These are phyloP conservation scores for Xenopus borealis DNA, from an alignment of 2,113 vertebrate genomes.

Conservation along the genomic window DNA sequence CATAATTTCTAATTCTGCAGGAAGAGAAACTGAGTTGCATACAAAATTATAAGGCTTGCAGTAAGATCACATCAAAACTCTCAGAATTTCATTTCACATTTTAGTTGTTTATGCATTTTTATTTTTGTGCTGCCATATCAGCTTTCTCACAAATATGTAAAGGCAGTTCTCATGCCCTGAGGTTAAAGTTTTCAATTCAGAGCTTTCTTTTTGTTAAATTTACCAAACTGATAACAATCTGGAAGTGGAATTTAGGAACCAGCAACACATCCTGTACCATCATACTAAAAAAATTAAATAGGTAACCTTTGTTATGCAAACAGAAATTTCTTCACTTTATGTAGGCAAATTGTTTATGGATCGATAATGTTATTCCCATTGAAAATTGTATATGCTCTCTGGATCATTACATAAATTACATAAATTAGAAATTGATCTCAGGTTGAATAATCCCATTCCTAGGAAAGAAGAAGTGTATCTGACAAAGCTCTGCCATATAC, in stretches of 20 bases:
- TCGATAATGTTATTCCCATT: no score
- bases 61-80: conserved; percentile 8
- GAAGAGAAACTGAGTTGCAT: conserved; percentile 34
- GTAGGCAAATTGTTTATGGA: no score
- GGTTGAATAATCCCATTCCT: no score
- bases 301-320: background rate
- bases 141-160: conserved; percentile 4
- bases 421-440: no score
- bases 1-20: conserved; percentile 36
- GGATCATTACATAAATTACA: no score
- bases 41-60: conserved; percentile 28
- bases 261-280: background rate
- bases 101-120: conserved; percentile 20
- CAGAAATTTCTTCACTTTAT: background rate
- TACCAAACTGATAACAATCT: background rate
- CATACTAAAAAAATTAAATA: conserved; percentile 1
- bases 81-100: conserved; percentile 17
- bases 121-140: conserved; percentile 7
- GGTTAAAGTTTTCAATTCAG: background rate
- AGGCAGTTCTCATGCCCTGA: background rate
- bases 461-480: no score
- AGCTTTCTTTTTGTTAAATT: background rate
- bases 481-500: no score
- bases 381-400: no score
- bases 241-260: background rate